Evolutionary conservation across 2,113 vertebrate genomes (phyloP).

Genomic region (Mellivora capensis): DNA sequence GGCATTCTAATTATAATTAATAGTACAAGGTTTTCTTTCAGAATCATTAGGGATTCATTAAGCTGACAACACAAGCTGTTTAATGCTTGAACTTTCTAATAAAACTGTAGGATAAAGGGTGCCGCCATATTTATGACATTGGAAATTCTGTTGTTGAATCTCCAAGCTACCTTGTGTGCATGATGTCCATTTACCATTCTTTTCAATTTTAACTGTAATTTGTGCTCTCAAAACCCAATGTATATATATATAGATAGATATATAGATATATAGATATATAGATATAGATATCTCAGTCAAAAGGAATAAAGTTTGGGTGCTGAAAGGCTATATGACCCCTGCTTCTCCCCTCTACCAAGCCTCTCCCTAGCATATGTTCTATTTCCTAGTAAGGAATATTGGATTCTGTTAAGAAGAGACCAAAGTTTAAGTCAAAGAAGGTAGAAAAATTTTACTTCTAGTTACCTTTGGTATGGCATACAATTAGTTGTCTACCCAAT

Average conservation of each 20-base stretch:
- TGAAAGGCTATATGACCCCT: conserved; percentile 12
- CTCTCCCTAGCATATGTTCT: background rate
- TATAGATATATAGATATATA: background rate
- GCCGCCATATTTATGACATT: background rate
- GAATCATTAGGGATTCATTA: conserved; percentile 64
- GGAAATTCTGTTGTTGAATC: conserved; percentile 37
- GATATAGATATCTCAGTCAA: background rate
- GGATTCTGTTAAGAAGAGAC: conserved; percentile 24
- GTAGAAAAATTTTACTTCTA: background rate
- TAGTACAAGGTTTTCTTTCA: conserved; percentile 50
- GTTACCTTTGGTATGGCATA: background rate
- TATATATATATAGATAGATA: background rate
- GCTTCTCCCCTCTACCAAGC: background rate
- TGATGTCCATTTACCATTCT: background rate
- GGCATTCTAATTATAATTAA: conserved; percentile 65
- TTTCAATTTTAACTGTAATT: conserved; percentile 38
- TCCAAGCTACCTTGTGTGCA: background rate
- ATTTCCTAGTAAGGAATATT: background rate
- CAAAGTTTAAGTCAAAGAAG: background rate
- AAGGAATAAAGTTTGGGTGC: background rate
- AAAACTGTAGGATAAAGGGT: background rate
- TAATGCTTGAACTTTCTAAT: conserved; percentile 48
- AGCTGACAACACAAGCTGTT: conserved; percentile 52
- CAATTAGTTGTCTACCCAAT: too few species aligned
- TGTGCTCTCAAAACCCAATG: background rate